Evolutionary conservation across 2,888 invertebrate genomes (phyloP).

Genomic region (Tanypteryx hageni): DNA sequence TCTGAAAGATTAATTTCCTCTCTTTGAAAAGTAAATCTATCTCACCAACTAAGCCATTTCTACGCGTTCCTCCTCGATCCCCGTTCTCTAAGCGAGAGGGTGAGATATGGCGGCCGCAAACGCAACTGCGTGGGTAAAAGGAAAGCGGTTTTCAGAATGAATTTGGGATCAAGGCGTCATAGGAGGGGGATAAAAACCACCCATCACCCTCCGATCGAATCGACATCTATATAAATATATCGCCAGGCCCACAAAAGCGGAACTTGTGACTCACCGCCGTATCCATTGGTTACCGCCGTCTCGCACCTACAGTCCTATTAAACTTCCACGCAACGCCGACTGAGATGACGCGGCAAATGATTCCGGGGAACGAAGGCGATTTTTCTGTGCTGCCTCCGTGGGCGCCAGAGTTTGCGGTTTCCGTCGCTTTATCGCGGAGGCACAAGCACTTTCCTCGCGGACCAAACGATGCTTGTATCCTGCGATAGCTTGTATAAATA

Average conservation of each 20-base stretch:
- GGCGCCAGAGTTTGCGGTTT: no score
- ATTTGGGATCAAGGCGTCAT: slow-evolving; percentile 7
- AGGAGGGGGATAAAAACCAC: not conserved
- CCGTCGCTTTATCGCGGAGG: no score
- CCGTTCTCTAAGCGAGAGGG: not conserved
- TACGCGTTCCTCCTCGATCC: not conserved
- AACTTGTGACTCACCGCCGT: not conserved
- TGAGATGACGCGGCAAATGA: not conserved
- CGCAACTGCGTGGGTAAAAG: not conserved
- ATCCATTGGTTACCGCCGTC: not conserved
- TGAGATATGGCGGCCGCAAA: slow-evolving; percentile 5
- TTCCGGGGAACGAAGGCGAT: not conserved
- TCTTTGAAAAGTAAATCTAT: not conserved
- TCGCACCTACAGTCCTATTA: not conserved
- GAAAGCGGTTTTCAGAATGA: not conserved
- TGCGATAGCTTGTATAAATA: no score
- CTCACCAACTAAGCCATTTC: not conserved
- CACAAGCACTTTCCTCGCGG: no score
- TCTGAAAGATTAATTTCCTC: no score
- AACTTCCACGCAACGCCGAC: not conserved
- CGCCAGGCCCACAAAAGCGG: not conserved
- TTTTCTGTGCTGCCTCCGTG: not conserved
- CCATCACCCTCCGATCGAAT: not conserved
- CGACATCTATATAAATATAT: slow-evolving; percentile 13
- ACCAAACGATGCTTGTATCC: no score